Evolutionary conservation across 2,888 invertebrate species (phyloP).

Genomic region (Lepeophtheirus nordmannii): DNA sequence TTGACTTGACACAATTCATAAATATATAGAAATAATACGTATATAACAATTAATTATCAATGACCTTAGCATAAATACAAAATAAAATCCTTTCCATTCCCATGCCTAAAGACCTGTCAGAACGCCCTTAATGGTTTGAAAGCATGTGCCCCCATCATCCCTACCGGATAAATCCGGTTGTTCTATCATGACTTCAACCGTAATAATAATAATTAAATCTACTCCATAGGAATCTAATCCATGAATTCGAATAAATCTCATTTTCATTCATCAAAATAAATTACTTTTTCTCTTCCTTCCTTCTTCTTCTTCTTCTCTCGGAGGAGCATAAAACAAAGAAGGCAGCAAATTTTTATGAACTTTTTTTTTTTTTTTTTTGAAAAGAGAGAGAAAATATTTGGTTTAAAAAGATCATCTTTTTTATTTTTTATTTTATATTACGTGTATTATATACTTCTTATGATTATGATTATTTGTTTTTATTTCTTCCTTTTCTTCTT

Average conservation of each 20-base stretch:
- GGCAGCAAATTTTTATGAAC: background rate
- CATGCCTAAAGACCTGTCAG: no score
- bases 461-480: background rate
- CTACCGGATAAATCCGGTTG: no score
- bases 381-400: background rate
- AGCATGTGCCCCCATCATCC: no score
- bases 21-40: no score
- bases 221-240: background rate
- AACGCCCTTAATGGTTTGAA: no score
- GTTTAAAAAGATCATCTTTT: slow-evolving; percentile 3
- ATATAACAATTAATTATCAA: no score
- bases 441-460: no score
- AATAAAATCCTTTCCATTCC: no score
- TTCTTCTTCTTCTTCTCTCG: background rate
- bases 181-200: no score
- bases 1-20: no score
- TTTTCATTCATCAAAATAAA: slow-evolving; percentile 7
- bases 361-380: background rate
- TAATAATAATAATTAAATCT: background rate
- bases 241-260: background rate
- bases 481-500: background rate
- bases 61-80: no score
- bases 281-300: background rate
- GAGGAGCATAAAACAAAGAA: background rate
- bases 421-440: background rate